Evolutionary conservation across 2,113 vertebrate species (phyloP).

Genomic region (Herpailurus yagouaroundi): DNA sequence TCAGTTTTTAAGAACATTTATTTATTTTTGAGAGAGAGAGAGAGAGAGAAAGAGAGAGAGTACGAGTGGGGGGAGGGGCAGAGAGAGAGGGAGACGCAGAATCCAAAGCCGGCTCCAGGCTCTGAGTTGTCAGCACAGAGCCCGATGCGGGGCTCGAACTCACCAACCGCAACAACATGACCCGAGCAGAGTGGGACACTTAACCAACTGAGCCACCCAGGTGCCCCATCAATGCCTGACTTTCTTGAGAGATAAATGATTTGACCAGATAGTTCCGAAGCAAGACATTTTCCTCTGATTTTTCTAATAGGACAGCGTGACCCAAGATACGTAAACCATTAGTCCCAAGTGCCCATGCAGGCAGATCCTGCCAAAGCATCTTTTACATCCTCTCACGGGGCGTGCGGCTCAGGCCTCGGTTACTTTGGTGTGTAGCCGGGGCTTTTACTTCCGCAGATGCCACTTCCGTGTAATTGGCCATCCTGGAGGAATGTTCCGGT

Average conservation of each 20-base stretch:
- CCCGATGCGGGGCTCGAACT: no score
- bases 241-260: neutral
- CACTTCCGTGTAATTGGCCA: neutral
- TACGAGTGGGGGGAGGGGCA: no score
- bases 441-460: neutral
- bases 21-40: no score
- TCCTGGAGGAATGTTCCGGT: neutral
- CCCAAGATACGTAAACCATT: neutral
- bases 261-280: neutral
- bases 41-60: no score
- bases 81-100: no score
- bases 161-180: no score
- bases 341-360: neutral
- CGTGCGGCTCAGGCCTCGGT: rapidly evolving
- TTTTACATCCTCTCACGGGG: neutral
- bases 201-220: no score
- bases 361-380: neutral
- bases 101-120: no score
- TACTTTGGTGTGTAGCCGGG: neutral
- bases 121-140: no score
- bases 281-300: neutral
- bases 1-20: no score
- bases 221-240: no score
- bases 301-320: neutral
- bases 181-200: no score